Base-by-base conservation (phyloP, 2,888 invertebrate genomes). In the Cheilosia variabilis region DNA sequence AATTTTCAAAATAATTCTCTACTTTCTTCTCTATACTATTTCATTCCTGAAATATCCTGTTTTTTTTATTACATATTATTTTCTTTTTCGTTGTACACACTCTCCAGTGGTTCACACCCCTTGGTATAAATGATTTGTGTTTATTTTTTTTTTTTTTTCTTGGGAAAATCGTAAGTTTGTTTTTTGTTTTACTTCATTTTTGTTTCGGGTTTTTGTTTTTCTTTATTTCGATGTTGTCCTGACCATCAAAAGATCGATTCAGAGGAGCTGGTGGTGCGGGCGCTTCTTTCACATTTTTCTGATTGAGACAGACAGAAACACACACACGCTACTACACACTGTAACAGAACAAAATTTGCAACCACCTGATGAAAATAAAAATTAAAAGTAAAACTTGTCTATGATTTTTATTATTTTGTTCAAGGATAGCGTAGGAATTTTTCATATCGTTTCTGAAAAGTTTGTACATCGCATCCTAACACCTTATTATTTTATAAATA, bases 181-280 rank as follows among this genome's bases (percentile, higher is more conserved):
- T 84, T 84, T 84, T 84, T 79, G 84, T 80, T 84, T 84, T 80
- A 71, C 47, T 80, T 84, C 79, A 53, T 71, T 75, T 75, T 62
- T 58, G 47, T 75, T 63, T 62, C 63, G 60, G 50, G 43, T 55
- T 58, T 69, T 65, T 45, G 53, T 73, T 57, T 43, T 37, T 68
- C 57, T 57, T 41, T 19, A 9, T 31, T 31, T 27, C 27, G 27
- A 47, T 17, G 17, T 47, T 19, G 17, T 47, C 47, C 47, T 47
- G 9, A 47, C 47, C 17, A 47, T 19, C 47, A 19, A 19, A 19
- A 17, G 9, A 19, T 17, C 47, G 9, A 27, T 63, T 27, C 6
- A 17, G n/a, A 66, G 41, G 17, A 66, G 31, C 31, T 34, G 52
- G 17, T 78, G 77, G 76, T 57, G 66, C 47, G 55, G 37, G 37